Conservation (phyloP, 2,113 vertebrate genomes). For the Salvelinus fontinalis region DNA sequence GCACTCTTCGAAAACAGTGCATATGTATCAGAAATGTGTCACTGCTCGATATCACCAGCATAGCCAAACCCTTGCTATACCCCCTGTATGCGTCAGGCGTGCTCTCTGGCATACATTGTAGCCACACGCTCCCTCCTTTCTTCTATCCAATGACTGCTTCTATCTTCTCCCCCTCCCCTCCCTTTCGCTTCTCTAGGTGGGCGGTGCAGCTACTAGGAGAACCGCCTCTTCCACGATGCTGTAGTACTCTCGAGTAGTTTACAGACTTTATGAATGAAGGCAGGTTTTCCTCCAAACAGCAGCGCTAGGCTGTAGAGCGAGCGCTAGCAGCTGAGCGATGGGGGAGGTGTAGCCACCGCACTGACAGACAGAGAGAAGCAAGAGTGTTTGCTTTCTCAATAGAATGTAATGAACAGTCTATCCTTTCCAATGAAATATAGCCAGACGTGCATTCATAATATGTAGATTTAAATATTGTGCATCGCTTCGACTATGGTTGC, state of each 20-base stretch:
- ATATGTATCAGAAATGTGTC: not conserved
- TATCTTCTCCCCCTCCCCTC: conserved; percentile 25
- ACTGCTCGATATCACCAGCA: not conserved
- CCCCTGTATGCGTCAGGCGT: not conserved
- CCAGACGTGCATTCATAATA: not conserved
- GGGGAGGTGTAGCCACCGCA: conserved; percentile 16
- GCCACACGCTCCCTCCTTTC: not conserved
- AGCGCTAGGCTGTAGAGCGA: not conserved
- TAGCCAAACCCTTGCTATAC: too few relatives aligned
- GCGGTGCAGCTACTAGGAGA: conserved; percentile 41
- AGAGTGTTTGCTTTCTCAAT: not conserved
- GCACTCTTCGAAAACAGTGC: not conserved
- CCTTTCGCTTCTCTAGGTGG: conserved; percentile 16
- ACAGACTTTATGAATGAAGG: conserved; percentile 73
- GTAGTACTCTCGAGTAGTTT: conserved; percentile 65
- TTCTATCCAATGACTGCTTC: conserved; percentile 2
- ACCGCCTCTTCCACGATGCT: conserved; percentile 60
- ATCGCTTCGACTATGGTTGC: conserved; percentile 1
- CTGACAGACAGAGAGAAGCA: not conserved
- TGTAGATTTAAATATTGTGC: not conserved
- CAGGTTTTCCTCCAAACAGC: conserved; percentile 18
- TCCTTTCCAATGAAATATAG: too few relatives aligned
- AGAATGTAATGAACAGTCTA: too few relatives aligned
- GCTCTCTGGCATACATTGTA: not conserved
- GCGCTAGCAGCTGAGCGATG: conserved; percentile 6